Conservation (phyloP, 2,797 vertebrate species). For the Distichodus sexfasciatus region DNA sequence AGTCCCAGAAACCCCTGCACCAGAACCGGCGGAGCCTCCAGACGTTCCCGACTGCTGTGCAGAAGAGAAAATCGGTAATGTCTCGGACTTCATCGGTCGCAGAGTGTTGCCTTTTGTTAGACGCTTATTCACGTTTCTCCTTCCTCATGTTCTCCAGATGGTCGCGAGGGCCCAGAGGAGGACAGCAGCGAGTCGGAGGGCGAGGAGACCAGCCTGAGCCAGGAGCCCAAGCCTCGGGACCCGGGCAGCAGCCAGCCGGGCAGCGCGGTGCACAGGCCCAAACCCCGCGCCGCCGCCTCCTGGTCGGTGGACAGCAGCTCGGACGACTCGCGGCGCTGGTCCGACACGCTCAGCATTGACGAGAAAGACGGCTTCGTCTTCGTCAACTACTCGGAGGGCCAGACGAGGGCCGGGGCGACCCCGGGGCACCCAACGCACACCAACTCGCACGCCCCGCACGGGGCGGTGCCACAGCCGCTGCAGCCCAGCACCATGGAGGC, state of each 20-base stretch:
- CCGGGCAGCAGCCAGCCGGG: constrained; percentile 76
- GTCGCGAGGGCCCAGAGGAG: constrained; percentile 84
- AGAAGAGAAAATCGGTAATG: constrained; percentile 89
- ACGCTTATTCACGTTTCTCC: not conserved
- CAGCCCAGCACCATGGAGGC: constrained; percentile 74
- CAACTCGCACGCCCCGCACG: constrained; percentile 51
- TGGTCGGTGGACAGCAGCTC: constrained; percentile 90
- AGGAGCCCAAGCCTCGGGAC: constrained; percentile 70
- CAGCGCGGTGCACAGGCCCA: constrained; percentile 79
- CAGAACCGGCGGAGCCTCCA: constrained; percentile 80
- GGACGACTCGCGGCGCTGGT: constrained; percentile 93
- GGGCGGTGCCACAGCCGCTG: constrained; percentile 67
- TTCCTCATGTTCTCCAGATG: constrained; percentile 62
- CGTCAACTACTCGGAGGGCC: constrained; percentile 94
- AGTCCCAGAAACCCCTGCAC: constrained; percentile 96
- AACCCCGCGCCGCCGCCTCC: constrained; percentile 61
- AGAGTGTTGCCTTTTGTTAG: not conserved
- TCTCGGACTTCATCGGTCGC: not conserved
- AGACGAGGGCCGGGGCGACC: constrained; percentile 53
- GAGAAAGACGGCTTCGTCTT: constrained; percentile 98
- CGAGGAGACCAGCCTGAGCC: constrained; percentile 81
- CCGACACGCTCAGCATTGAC: constrained; percentile 93
- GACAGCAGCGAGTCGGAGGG: constrained; percentile 96
- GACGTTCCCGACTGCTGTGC: constrained; percentile 88
- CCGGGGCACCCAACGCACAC: constrained; percentile 40